Base-by-base conservation (phyloP, 2,888 invertebrate genomes). In the Exephanes ischioxanthus region DNA sequence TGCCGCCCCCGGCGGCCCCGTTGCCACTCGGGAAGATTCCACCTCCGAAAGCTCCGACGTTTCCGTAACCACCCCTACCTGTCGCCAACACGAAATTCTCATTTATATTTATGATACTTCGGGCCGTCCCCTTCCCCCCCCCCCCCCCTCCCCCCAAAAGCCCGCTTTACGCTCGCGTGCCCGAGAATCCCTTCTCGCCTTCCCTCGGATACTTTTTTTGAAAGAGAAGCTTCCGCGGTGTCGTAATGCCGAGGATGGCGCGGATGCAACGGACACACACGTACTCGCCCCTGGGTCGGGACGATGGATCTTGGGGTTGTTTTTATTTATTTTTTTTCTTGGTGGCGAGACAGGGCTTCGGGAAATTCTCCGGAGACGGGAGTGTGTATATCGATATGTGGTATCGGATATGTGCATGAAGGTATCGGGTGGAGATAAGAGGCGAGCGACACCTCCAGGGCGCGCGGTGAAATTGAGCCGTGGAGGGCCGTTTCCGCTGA, bases 41-140 rank as follows among this genome's bases (percentile, higher is more conserved):
- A 73, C 81, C 81, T 41, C 79, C 81, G 70, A 80, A 86, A 73
- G 84, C 87, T n/a, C 85, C 87, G 48, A 73, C 77, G 73, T 88
- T 85, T 51, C 84, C 85, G 85, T 86, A 89, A 66, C 89, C 89
- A 48, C 89, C 89, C 85, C 91, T 89, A 84, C 92, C 92, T 92
- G 89, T 89, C 89, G 85, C 85, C 86, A 86, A 88, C 88, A 85
- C 85, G 88, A 89, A 89, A 89, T 33, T 87, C 90, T 89, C 89
- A 90, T 90, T 90, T 89, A 88, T 90, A 90, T 91, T 89, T 88
- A 87, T 88, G 89, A 89, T 89, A 86, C 86, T 67, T 48, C 77
- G 55, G 55, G 86, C 58, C 58, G 6, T 5, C 33, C 33, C 33
- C 33, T 33, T 33, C 33, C 33, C 33, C 6, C 6, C 33, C 6